Conservation (phyloP, 2,113 vertebrate genomes). For the Cromileptes altivelis region DNA sequence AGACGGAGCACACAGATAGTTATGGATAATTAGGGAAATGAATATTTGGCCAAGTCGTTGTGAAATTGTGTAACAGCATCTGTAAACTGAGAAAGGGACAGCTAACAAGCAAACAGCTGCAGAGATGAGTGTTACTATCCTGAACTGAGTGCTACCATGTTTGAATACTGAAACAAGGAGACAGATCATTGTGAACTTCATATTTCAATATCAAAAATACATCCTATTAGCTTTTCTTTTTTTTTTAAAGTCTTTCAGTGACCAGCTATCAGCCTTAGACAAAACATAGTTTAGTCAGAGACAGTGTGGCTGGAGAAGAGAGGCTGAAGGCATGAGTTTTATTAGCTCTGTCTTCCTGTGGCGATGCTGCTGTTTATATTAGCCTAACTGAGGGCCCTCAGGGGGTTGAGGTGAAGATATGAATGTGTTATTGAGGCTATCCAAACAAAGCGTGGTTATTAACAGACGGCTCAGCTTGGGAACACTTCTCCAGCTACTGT, state of each 20-base stretch:
- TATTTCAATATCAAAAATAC: not conserved
- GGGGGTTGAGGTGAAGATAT: constrained; percentile 45
- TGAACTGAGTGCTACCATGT: not conserved
- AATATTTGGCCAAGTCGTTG: constrained; percentile 14
- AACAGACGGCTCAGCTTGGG: constrained; percentile 48
- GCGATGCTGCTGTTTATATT: constrained; percentile 35
- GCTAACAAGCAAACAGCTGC: not conserved
- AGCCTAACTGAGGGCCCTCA: constrained; percentile 34
- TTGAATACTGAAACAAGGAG: not conserved
- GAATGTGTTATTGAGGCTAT: constrained; percentile 45
- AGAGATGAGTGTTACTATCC: not conserved
- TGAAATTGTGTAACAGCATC: constrained; percentile 41
- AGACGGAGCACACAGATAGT: constrained; percentile 43
- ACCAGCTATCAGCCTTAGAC: not conserved
- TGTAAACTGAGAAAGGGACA: not conserved
- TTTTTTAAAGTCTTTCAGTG: not conserved
- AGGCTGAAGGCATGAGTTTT: not conserved
- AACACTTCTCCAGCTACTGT: constrained; percentile 33
- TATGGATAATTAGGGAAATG: constrained; percentile 45
- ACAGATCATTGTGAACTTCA: not conserved
- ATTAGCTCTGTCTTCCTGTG: constrained; percentile 31
- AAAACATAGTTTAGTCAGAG: not conserved
- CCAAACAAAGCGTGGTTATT: constrained; percentile 49
- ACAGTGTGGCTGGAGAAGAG: not conserved
- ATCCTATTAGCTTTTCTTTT: not conserved